Evolutionary conservation across 2,113 vertebrate species (phyloP), one percentile per base, ranked within the genome.

Genomic region (Gasterosteus nipponicus): DNA sequence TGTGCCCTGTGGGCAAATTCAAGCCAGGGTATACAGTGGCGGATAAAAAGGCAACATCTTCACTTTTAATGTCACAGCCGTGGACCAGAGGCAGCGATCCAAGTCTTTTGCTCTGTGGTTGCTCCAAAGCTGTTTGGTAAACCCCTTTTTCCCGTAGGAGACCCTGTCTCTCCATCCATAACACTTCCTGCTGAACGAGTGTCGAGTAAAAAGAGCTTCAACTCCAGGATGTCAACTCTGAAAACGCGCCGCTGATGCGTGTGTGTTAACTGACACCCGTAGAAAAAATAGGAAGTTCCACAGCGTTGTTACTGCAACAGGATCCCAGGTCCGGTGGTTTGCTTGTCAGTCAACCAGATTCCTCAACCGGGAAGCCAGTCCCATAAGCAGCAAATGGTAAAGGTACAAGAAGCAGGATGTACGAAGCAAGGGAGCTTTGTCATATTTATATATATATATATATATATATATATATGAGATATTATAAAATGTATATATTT

Each of bases 1-100:
- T 0, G 5, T 44, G 35, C 60, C 71, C 61, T 15, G 7, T 10
- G 51, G 53, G 73, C 33, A 29, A 69, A 77, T 11, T 57, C 19
- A 73, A 41, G 18, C 0, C 5, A n/a, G 29, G 22, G 42, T 46
- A 39, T 47, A 18, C 42, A n/a, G 35, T 35, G 26, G 7, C 46
- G n/a, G 11, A 33, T 59, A 70, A 68, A 70, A 72, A 16, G 8
- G 11, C 8, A 14, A 29, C 8, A 26, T 44, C n/a, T 35, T 49
- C 59, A 35, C 38, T 65, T 35, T 16, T 65, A 56, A 58, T 75
- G 47, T 66, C 67, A 61, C 66, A 62, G 42, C 67, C 10, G 29
- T 33, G 14, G n/a, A 64, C 4, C 31, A 29, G 53, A 75, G 71
- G 67, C 70, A 64, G 38, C 68, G 75, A 82, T 75, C 78, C 46